Base-by-base conservation (phyloP, 1,140 invertebrate genomes). In the Zaprionus davidi region DNA sequence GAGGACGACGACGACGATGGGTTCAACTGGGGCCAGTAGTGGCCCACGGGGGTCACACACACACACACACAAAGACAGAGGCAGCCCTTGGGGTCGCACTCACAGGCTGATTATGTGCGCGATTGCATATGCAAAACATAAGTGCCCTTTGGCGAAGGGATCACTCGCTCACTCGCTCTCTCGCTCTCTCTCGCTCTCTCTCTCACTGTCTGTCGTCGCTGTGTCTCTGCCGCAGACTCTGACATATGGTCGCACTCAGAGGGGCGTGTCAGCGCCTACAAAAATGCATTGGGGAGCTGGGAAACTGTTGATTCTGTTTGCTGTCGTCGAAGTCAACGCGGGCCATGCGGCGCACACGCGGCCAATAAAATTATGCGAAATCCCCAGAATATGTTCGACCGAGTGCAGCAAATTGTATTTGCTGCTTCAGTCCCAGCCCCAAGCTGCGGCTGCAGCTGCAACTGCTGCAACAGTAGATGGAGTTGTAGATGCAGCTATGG, bases 351-450 rank as follows among this genome's bases (percentile, higher is more conserved):
- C 68, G 49, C 57, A 76, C 60, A 68, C 69, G 81, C 20, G 68
- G 81, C 84, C 84, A 87, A 88, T 88, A 88, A 88, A 88, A 90
- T 88, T 88, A 88, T 88, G 84, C 84, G 78, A 73, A 86, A 88
- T 83, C 71, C 41, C 15, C 74, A 64, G 80, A 80, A 83, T 83
- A 71, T 84, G 83, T 83, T 73, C 75, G 81, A 72, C 69, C 74
- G 81, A 84, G 81, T 84, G 83, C 66, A 88, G 81, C 82, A 88
- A 88, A 88, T 87, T 84, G 78, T 81, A 84, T 87, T 87, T 87
- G 76, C 82, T 58, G 63, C 69, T 7, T 1, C n/a, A 46, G 41
- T 17, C 7, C n/a, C 75, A 22, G 24, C 9, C 20, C 31, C 62
- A 55, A 31, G 49, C 63, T 13, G 28, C 56, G 38, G 31, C 55